phyloP scores from a whole-genome alignment of 2,888 invertebrate genomes.

The Timema cristinae region DNA sequence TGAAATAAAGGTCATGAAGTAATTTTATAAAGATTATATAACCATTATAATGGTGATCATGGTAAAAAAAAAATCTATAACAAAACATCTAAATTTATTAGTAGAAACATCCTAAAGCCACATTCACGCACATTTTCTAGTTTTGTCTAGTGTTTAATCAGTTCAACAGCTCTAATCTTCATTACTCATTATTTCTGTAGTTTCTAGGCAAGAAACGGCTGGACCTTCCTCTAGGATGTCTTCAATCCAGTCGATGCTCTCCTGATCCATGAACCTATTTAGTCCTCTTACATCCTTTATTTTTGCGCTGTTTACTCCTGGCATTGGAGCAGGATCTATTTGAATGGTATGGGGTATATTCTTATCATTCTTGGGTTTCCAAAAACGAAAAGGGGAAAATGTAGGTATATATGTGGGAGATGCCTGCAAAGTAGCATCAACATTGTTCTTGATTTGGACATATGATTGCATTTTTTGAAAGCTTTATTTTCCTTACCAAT shows the following conservation, averaged over 20 bases:
- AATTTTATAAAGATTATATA: not conserved
- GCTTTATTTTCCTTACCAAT: too few relatives aligned
- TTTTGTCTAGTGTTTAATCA: not conserved
- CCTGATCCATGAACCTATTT: not conserved
- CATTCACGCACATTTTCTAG: not conserved
- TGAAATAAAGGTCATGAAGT: not conserved
- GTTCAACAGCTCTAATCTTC: not conserved
- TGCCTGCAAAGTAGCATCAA: not conserved
- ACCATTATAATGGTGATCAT: too few relatives aligned
- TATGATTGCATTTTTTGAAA: conserved; percentile 16
- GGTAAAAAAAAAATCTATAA: not conserved
- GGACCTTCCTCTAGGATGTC: not conserved
- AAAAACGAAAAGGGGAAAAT: not conserved
- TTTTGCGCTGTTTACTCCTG: conserved; percentile 3
- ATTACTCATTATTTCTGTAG: not conserved
- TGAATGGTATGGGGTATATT: not conserved
- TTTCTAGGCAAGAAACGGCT: not conserved
- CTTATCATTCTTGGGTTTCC: not conserved
- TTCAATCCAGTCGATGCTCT: not conserved
- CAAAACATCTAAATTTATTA: not conserved
- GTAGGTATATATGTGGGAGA: not conserved
- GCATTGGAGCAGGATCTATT: conserved; percentile 6
- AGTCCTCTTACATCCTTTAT: not conserved
- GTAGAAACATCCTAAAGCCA: not conserved
- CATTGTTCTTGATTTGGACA: not conserved